phyloP scores from a whole-genome alignment of 2,888 invertebrate genomes.

The Ceraclea dissimilis region DNA sequence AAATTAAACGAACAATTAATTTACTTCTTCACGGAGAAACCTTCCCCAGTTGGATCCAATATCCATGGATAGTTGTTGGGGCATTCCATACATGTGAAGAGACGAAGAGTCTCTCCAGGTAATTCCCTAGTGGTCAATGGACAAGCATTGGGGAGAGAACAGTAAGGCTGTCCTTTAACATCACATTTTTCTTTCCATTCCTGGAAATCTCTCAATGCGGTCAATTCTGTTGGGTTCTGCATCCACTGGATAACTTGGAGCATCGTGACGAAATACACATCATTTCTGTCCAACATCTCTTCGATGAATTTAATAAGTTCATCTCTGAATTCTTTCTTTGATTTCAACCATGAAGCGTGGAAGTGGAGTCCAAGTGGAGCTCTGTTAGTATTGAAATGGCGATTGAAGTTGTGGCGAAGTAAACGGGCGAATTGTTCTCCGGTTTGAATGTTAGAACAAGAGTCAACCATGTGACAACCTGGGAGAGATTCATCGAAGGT shows the following conservation, averaged over 20 bases:
- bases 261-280: conserved; percentile 89
- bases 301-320: conserved; percentile 89
- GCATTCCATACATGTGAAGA: conserved; percentile 94
- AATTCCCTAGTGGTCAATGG: conserved; percentile 82
- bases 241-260: conserved; percentile 92
- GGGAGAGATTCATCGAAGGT: conserved; percentile 89
- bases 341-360: conserved; percentile 93
- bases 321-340: conserved; percentile 87
- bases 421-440: conserved; percentile 87
- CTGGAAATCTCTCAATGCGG: conserved; percentile 80
- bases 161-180: conserved; percentile 88
- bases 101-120: conserved; percentile 83
- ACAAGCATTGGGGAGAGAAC: conserved; percentile 86
- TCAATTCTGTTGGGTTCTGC: conserved; percentile 87
- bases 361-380: conserved; percentile 89
- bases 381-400: conserved; percentile 87
- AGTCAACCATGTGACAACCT: conserved; percentile 92
- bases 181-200: conserved; percentile 96
- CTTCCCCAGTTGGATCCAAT: conserved; percentile 89
- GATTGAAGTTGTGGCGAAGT: conserved; percentile 88
- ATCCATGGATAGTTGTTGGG: conserved; percentile 95
- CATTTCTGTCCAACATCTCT: conserved; percentile 81
- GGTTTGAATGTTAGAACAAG: conserved; percentile 85
- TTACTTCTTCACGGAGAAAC: conserved; percentile 77
- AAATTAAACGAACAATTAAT: conserved; percentile 27